A percentile compares a stretch with the other conserved stretches of the same genome.
phyloP scores from a whole-genome alignment of 2,888 invertebrate genomes.

The Mesodorylaimus sp. region DNA sequence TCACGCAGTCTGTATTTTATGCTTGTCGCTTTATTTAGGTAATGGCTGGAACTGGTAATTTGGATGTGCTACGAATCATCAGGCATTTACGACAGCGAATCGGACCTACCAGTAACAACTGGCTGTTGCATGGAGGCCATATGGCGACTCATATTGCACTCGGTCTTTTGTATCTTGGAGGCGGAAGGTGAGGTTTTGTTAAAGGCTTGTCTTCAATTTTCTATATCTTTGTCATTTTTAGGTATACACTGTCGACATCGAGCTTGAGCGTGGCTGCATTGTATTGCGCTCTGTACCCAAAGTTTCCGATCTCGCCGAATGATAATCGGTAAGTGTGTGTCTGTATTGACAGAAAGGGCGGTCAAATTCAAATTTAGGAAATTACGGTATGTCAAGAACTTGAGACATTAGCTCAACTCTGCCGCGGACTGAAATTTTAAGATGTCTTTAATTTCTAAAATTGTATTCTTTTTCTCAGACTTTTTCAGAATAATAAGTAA shows the following conservation, averaged over 20 bases:
- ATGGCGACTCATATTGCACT: constrained; percentile 86
- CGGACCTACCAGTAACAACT: constrained; percentile 30
- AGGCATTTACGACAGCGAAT: constrained; percentile 52
- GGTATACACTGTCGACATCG: constrained; percentile 41
- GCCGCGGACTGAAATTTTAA: no score
- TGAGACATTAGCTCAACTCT: no score
- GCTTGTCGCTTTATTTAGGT: constrained; percentile 33
- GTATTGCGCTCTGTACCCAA: constrained; percentile 82
- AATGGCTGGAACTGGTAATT: constrained; percentile 84
- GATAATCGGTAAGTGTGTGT: constrained; percentile 70
- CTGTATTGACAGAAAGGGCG: no score
- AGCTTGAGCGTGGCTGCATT: constrained; percentile 70
- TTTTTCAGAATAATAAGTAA: no score
- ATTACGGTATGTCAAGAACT: no score
- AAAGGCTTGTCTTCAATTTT: no score
- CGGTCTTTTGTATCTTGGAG: constrained; percentile 78
- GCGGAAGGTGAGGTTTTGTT: constrained; percentile 48
- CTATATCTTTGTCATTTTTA: no score
- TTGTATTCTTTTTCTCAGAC: no score
- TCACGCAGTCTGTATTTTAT: neutral
- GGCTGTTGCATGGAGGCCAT: constrained; percentile 71
- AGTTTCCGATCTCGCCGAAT: constrained; percentile 83
- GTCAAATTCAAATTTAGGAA: no score
- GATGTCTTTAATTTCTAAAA: no score
- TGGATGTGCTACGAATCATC: constrained; percentile 58